Base-by-base conservation (phyloP, 2,888 invertebrate genomes). In the Mythimna impura region DNA sequence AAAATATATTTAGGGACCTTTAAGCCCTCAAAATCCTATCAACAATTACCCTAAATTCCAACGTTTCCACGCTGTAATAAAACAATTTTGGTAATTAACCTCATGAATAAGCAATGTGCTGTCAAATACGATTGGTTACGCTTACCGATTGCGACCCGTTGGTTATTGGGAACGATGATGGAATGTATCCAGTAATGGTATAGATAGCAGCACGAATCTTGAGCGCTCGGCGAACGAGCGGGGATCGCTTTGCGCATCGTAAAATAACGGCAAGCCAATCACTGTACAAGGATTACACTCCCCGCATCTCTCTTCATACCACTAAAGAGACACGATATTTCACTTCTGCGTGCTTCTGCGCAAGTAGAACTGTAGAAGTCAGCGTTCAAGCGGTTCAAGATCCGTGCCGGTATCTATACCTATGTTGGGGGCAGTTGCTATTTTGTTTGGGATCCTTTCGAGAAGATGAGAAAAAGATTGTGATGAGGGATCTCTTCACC, bases 41-140 rank as follows among this genome's bases (percentile, higher is more conserved):
- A 7, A 25, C 9, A 52, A 10, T 1, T 8, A 47, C 69, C 69
- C 63, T 52, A 68, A 34, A 72, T 69, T 66, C 10, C 9, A 43
- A 30, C 54, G 63, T 50, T 74, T 72, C 66, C 12, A 69, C 57
- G 34, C 34, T 69, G 66, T 36, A 64, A 74, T 69, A 77, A 68
- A 85, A 92, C 89, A 90, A 91, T 93, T 93, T 88, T 86, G 86
- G 90, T 92, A 92, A 94, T 94, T 92, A 91, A 88, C 83, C 75
- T 89, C 91, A 93, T 93, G 94, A 93, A 94, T 94, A 94, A 92
- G 88, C 91, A 93, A 93, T 93, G 90, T 73, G 78, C 81, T 88
- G 90, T 90, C 91, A 91, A 90, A 91, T 89, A 88, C 89, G 88
- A 89, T 88, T 82, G 80, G 80, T 83, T 81, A 75, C 68, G 71